Percentiles rank a stretch among this genome's conserved stretches.
Conservation (phyloP, 2,888 invertebrate genomes). For the Dimorphilus gyrociliatus region DNA sequence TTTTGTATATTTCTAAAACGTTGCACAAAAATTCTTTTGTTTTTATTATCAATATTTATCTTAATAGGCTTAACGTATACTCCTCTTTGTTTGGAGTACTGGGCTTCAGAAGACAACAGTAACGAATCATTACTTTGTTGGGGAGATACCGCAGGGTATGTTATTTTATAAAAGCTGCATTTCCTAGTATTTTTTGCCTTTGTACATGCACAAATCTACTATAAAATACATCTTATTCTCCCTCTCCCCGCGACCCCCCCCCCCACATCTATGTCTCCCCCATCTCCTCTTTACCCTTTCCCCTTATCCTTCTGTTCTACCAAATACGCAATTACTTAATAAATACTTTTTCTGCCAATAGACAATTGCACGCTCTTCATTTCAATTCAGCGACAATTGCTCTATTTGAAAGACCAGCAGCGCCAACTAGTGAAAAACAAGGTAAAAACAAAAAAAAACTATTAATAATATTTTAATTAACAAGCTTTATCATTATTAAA, state of each 20-base stretch:
- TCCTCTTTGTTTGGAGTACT: slow-evolving; percentile 35
- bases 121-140: slow-evolving; percentile 35
- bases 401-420: slow-evolving; percentile 35
- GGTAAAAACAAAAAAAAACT: slow-evolving; percentile 19
- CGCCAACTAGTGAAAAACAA: slow-evolving; percentile 35
- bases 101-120: slow-evolving; percentile 26
- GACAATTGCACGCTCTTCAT: slow-evolving; percentile 29
- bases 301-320: too few species aligned
- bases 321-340: too few species aligned
- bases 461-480: slow-evolving; percentile 1
- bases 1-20: too few species aligned
- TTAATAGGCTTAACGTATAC: slow-evolving; percentile 25
- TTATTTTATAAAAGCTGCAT: slow-evolving; percentile 12
- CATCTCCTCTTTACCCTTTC: too few species aligned
- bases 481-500: neutral
- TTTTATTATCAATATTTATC: too few species aligned
- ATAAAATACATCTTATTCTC: too few species aligned
- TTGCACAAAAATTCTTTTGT: too few species aligned
- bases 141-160: slow-evolving; percentile 34
- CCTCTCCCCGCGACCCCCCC: too few species aligned
- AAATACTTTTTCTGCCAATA: too few species aligned
- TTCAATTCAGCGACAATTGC: slow-evolving; percentile 35
- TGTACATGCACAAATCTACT: too few species aligned
- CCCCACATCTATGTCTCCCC: too few species aligned
- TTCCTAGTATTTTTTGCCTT: neutral